These are phyloP conservation scores for Diplodus puntazzo DNA, from an alignment of 2,797 vertebrate species.

Conservation along the genomic window DNA sequence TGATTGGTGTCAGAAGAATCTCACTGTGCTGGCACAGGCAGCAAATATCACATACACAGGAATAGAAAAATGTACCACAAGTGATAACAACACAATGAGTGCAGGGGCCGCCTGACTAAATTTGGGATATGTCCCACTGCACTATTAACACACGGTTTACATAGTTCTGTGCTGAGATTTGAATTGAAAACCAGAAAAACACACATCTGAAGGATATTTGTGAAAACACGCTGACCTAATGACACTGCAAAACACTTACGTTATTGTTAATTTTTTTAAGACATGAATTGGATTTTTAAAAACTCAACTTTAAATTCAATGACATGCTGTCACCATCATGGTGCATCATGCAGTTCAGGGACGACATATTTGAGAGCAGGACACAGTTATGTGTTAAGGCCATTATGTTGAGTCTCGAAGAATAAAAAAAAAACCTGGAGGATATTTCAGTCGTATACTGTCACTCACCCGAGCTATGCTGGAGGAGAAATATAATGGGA, in stretches of 20 bases:
- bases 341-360: conserved; percentile 48
- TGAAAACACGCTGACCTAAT: neutral
- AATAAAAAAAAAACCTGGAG: conserved; percentile 61
- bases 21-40: conserved; percentile 26
- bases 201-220: neutral
- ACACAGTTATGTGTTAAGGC: conserved; percentile 46
- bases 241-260: neutral
- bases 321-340: conserved; percentile 19
- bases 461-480: conserved; percentile 60
- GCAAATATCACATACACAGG: conserved; percentile 57
- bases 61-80: conserved; percentile 54
- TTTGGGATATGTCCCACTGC: neutral
- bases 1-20: conserved; percentile 74
- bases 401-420: conserved; percentile 65
- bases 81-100: conserved; percentile 34
- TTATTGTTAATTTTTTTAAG: neutral
- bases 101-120: conserved; percentile 14
- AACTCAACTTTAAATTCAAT: conserved; percentile 20
- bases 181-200: conserved; percentile 8
- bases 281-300: conserved; percentile 10
- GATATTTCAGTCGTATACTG: conserved; percentile 61
- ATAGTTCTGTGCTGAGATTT: neutral
- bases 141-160: conserved; percentile 1
- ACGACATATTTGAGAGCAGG: conserved; percentile 50
- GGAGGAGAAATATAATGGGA: conserved; percentile 80